Base-by-base conservation (phyloP, 92 coral and sea anemone genomes). In the Palythoa grandis region DNA sequence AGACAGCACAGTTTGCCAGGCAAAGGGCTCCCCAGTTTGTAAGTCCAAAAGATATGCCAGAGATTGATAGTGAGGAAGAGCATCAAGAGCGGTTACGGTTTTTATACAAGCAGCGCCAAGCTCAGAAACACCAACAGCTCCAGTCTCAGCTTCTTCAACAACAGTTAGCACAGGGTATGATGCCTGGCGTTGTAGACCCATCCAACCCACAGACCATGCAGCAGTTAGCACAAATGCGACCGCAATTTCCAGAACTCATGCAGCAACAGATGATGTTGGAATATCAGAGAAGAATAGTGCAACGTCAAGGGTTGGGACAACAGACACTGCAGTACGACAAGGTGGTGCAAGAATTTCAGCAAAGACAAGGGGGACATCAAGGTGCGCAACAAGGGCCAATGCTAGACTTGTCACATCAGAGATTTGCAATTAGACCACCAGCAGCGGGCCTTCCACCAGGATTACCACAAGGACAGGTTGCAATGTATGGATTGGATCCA, bases 21-120 rank as follows among this genome's bases (percentile, higher is more conserved):
- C 79, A 87, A 16, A 90, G 95, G 22, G 77, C 93, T 82, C 93
- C 91, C 74, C 92, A 82, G 66, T 92, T 90, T 70, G 80, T 91
- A 24, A 94, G 86, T 88, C 88, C 98, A 57, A 96, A 96, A 74
- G 98, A 96, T 79, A 86, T 96, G 98, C 98, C 98, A 38, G 98
- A 96, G 82, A 96, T 96, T 40, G 98, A 96, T 56, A 96, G 96
- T 38, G 98, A 97, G 70, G 98, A 97, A 68, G 99, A 97, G 84
- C 98, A 95, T 48, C 99, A 95, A 86, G 98, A 97, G 84, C 87
- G 98, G 52, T 76, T 95, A 77, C 90, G 96, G 72, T 95, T 85
- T 69, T 86, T 97, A 88, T 97, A 97, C 85, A 91, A 98, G 35
- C 99, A 97, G 87, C 97, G 98, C 35, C 99, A 97, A 77, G 88